Base-by-base conservation (phyloP, 2,113 vertebrate species). In the Sterrhoptilus dennistouni region DNA sequence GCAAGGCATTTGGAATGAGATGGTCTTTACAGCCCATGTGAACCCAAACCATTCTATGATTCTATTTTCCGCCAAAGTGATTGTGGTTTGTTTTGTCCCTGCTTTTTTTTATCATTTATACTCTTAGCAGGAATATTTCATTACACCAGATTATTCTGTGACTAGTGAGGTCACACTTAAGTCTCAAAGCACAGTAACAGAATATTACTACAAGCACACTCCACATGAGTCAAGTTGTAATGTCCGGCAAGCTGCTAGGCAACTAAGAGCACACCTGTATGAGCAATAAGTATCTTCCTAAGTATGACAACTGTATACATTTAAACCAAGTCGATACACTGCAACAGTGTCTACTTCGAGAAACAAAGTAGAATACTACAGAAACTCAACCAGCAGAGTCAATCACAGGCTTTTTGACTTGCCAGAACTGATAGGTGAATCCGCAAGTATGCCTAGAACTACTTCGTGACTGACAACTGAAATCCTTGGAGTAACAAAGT, bases 1-100 rank as follows among this genome's bases (percentile, higher is more conserved):
- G 33, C 28, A 68, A 20, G 25, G 20, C 21, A 59, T 14, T 75
- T 53, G 23, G 24, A 60, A 75, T 0, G 0, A 75, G 12, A 66
- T 11, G 8, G 56, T 31, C 20, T 66, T 75, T 68, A 45, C 2
- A 50, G 33, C 17, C 12, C 1, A 0, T 65, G 45, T 0, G 0
- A 82, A 81, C 4, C 6, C 52, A 89, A 50, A n/a, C 6, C 9
- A 65, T 72, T 49, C 18, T 8, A 35, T 23, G 17, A 70, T 36
- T 50, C 14, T 50, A 5, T 47, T 45, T 35, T 45, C 56, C 47
- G 25, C 3, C 14, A 12, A 47, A 56, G 14, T 21, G 12, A 27
- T 24, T 45, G 25, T 18, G 11, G 14, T 25, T 57, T 59, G 14
- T 4, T 9, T 54, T 53, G 50, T 42, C 18, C 3, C 9, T 31